Conservation (phyloP, 2,113 vertebrate genomes). For the Muscicapa adusta region DNA sequence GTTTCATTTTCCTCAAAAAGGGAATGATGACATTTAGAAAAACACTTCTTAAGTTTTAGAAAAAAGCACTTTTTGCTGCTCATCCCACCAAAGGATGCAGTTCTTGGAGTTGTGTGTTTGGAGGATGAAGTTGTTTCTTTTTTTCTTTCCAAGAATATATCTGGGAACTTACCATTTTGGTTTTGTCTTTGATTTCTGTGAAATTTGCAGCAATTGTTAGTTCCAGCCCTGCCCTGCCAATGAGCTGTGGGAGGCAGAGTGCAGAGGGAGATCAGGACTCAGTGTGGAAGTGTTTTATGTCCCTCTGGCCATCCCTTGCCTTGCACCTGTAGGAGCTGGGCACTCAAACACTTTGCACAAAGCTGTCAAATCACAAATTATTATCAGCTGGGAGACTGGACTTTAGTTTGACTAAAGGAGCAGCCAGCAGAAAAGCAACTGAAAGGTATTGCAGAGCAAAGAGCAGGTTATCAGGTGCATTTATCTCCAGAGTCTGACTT, state of each 20-base stretch:
- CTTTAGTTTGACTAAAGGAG: not conserved
- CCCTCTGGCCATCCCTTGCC: not conserved
- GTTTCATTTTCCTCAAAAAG: not conserved
- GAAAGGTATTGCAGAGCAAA: not conserved
- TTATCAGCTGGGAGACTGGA: not conserved
- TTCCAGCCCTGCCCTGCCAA: not conserved
- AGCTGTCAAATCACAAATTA: not conserved
- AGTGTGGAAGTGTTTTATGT: rapidly evolving
- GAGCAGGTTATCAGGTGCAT: not conserved
- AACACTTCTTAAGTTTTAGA: not conserved
- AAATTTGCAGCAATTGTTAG: not conserved
- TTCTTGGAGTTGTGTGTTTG: not conserved
- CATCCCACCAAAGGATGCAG: not conserved
- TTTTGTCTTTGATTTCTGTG: not conserved
- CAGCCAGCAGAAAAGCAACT: not conserved
- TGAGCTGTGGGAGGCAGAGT: not conserved
- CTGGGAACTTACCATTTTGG: rapidly evolving
- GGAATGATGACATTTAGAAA: not conserved
- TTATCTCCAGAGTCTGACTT: not conserved
- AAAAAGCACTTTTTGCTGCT: not conserved
- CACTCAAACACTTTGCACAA: not conserved
- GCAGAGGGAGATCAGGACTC: rapidly evolving
- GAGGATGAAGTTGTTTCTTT: not conserved
- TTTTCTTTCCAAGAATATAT: not conserved
- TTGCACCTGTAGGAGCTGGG: not conserved